These are phyloP conservation scores for Boleophthalmus pectinirostris DNA, from an alignment of 2,113 vertebrate genomes.

Conservation along the genomic window DNA sequence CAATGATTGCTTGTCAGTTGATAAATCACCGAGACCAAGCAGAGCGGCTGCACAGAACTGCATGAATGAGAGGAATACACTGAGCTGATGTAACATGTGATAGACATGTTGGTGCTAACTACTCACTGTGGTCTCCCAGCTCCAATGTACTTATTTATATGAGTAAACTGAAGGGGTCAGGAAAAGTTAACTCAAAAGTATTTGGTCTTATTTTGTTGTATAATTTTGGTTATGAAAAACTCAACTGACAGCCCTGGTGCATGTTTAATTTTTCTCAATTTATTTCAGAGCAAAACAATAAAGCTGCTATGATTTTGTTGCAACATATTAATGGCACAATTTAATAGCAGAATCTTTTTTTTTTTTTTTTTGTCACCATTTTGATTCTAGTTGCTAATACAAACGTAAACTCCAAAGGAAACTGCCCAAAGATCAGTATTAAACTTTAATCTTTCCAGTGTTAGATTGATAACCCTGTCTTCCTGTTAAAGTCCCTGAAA, in stretches of 20 bases:
- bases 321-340: too few relatives aligned
- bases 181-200: background rate
- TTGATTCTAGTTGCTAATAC: too few relatives aligned
- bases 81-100: constrained; percentile 2
- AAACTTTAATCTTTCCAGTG: too few relatives aligned
- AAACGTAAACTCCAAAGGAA: too few relatives aligned
- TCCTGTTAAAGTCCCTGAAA: too few relatives aligned
- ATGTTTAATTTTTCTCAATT: too few relatives aligned
- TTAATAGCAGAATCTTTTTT: too few relatives aligned
- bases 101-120: background rate
- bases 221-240: background rate
- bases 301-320: background rate
- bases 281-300: background rate
- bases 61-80: constrained; percentile 3
- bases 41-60: constrained; percentile 5
- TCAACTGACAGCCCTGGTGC: background rate
- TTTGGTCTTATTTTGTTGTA: background rate
- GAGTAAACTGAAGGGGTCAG: background rate
- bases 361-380: too few relatives aligned
- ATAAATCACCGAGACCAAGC: constrained; percentile 37
- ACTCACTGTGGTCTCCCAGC: background rate
- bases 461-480: too few relatives aligned
- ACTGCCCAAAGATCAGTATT: too few relatives aligned
- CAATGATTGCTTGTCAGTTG: constrained; percentile 46
- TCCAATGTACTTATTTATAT: background rate